Conservation (phyloP, 2,888 invertebrate genomes). For the Sphaeridia pumilis region DNA sequence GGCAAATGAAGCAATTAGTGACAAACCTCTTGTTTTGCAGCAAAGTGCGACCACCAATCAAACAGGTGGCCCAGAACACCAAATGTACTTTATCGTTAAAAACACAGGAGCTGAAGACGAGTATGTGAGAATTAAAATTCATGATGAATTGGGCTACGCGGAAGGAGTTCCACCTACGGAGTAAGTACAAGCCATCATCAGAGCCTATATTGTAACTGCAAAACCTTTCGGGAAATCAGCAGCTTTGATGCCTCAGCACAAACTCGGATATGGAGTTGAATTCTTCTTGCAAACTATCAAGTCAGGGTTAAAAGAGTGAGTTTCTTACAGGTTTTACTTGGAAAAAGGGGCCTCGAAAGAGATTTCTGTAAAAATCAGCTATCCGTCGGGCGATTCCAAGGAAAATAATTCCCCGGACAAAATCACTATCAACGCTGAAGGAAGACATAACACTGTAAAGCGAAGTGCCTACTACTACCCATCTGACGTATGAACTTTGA, state of each 20-base stretch:
- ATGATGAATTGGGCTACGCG: constrained; percentile 13
- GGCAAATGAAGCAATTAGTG: too few relatives aligned
- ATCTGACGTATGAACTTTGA: constrained; percentile 1
- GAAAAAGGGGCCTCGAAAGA: constrained; percentile 11
- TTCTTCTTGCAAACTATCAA: too few relatives aligned
- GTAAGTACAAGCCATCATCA: too few relatives aligned
- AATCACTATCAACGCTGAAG: constrained; percentile 18
- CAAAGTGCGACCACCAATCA: constrained; percentile 13
- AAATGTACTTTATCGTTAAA: constrained; percentile 15
- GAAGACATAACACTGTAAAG: constrained; percentile 15
- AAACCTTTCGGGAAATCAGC: too few relatives aligned
- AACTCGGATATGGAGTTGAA: too few relatives aligned
- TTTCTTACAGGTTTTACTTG: constrained; percentile 11
- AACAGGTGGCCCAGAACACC: background rate
- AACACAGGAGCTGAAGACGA: constrained; percentile 17
- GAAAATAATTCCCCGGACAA: constrained; percentile 9
- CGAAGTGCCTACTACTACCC: constrained; percentile 14
- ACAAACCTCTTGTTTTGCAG: constrained; percentile 1
- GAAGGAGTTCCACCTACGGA: constrained; percentile 8
- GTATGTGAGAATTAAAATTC: constrained; percentile 13
- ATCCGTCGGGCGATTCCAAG: background rate
- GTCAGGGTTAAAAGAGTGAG: background rate
- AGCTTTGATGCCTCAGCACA: too few relatives aligned
- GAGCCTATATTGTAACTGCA: background rate
- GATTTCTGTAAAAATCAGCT: constrained; percentile 14